Percentiles rank a stretch among this genome's conserved stretches.
phyloP scores from a whole-genome alignment of 2,888 invertebrate genomes.

The Sabellastarte sp. region DNA sequence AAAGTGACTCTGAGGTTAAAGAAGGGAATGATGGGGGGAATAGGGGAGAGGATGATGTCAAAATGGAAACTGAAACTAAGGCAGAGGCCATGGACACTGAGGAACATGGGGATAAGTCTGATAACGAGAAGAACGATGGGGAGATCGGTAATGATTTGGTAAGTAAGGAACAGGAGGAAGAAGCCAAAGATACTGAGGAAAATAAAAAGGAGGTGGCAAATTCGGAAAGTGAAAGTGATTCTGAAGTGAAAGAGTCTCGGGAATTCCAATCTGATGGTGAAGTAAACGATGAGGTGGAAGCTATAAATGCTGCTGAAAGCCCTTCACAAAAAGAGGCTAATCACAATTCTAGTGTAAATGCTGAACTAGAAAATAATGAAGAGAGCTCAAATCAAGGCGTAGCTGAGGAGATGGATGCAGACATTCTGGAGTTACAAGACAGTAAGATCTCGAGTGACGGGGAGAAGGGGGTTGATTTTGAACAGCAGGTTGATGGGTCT shows the following conservation, averaged over 20 bases:
- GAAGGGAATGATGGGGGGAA: slow-evolving; percentile 4
- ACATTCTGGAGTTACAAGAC: too few species aligned
- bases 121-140: slow-evolving; percentile 4
- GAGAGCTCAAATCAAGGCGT: too few species aligned
- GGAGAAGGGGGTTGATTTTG: neutral
- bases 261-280: too few species aligned
- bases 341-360: too few species aligned
- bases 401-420: too few species aligned
- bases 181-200: slow-evolving; percentile 9
- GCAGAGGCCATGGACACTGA: slow-evolving; percentile 4
- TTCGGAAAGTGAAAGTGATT: neutral
- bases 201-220: slow-evolving; percentile 6
- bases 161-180: neutral
- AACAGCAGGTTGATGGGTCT: slow-evolving; percentile 8
- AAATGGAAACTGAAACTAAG: neutral
- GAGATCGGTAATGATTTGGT: slow-evolving; percentile 4
- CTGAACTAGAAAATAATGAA: too few species aligned
- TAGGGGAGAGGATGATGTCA: slow-evolving; percentile 1
- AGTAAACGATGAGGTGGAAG: too few species aligned
- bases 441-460: too few species aligned
- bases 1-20: too few species aligned
- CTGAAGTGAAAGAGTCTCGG: neutral
- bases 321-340: too few species aligned
- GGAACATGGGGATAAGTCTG: neutral
- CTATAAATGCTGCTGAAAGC: too few species aligned